A percentile compares a stretch with the other conserved stretches of the same genome.
Conservation (phyloP, 2,113 vertebrate genomes). For the Passer montanus region DNA sequence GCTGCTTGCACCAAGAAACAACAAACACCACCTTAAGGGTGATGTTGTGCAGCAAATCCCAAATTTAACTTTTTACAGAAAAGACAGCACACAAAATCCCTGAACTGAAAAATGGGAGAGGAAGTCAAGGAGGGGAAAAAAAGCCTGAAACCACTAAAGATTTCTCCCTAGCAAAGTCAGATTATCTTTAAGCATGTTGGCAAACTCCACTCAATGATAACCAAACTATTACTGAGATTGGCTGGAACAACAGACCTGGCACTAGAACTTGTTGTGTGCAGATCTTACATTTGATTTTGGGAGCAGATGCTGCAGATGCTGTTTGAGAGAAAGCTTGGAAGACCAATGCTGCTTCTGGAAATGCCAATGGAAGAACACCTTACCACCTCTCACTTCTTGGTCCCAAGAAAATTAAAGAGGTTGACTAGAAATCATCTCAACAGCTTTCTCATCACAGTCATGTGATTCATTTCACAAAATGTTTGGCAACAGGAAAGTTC, state of each 20-base stretch:
- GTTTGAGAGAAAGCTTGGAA: neutral
- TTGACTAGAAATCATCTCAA: neutral
- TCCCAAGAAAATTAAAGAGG: neutral
- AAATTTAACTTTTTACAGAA: neutral
- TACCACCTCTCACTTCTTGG: neutral
- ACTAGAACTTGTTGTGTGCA: neutral
- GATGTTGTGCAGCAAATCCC: neutral
- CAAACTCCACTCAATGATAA: neutral
- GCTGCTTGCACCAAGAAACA: neutral
- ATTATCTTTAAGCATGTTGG: neutral
- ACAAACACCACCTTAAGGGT: neutral
- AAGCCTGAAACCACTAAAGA: neutral
- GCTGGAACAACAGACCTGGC: neutral
- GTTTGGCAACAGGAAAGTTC: neutral
- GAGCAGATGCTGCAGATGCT: neutral
- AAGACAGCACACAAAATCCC: neutral
- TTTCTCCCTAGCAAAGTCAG: neutral
- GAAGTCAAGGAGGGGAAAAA: neutral
- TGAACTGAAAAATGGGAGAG: neutral
- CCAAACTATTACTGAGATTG: neutral
- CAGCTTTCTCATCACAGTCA: neutral
- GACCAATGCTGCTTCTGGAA: neutral
- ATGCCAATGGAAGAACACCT: neutral
- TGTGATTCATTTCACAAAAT: neutral
- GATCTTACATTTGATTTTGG: neutral